Evolutionary conservation across 2,113 vertebrate genomes (phyloP).

Genomic region (Misgurnus anguillicaudatus): DNA sequence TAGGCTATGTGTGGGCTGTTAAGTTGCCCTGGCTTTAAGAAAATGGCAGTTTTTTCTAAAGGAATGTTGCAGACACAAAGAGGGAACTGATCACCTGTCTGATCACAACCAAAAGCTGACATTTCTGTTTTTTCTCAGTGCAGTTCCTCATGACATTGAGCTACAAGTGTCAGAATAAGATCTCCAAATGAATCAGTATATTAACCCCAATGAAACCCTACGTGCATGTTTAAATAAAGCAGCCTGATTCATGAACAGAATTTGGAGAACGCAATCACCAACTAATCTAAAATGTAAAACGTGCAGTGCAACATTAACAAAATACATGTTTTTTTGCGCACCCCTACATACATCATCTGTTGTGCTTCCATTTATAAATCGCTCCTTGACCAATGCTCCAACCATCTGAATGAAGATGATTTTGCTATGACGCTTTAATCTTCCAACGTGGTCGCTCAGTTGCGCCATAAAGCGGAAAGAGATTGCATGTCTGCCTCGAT

Average conservation of each 20-base stretch:
- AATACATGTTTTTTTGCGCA: neutral
- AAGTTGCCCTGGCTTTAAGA: neutral
- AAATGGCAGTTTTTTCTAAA: neutral
- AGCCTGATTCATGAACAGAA: no score
- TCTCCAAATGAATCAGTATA: conserved; percentile 42
- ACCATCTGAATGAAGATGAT: conserved; percentile 25
- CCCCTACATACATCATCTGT: conserved; percentile 2
- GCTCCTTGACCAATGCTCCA: conserved; percentile 25
- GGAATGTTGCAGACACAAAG: neutral
- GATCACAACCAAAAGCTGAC: neutral
- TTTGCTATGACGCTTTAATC: conserved; percentile 21
- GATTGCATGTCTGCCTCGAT: no score
- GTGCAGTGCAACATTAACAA: neutral
- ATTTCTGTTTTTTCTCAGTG: neutral
- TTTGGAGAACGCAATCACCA: neutral
- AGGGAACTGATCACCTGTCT: neutral
- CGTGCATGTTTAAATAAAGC: no score
- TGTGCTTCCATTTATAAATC: conserved; percentile 35
- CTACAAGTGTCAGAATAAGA: conserved; percentile 31
- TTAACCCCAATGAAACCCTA: neutral
- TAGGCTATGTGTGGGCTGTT: conserved; percentile 10
- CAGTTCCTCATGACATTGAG: conserved; percentile 48
- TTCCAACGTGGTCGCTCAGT: conserved; percentile 13
- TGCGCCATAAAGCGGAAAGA: conserved; percentile 32
- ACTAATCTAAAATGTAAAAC: neutral